Evolutionary conservation across 2,797 vertebrate genomes (phyloP).

Genomic region (Myotis pilosus): DNA sequence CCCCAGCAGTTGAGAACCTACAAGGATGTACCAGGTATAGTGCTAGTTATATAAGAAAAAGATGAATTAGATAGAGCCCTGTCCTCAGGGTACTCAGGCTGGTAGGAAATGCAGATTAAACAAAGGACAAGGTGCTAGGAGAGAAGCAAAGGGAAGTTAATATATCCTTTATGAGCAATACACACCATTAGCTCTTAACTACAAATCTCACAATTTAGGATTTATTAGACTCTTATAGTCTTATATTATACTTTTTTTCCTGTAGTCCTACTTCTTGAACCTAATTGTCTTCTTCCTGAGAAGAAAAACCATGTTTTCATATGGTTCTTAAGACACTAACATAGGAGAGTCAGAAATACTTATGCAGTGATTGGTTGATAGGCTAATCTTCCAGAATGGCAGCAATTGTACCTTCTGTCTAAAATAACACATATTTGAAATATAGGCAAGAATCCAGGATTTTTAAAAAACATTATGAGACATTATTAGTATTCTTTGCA

Average conservation of each 20-base stretch:
- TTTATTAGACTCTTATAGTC: neutral
- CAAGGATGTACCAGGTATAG: neutral
- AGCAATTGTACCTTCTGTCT: neutral
- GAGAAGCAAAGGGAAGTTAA: constrained; percentile 24
- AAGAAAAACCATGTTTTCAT: neutral
- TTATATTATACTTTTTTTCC: neutral
- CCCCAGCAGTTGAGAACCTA: neutral
- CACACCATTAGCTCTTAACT: neutral
- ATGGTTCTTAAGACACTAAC: neutral
- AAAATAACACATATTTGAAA: constrained; percentile 19
- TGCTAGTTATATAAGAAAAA: neutral
- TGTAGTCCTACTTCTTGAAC: neutral
- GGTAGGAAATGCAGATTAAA: neutral
- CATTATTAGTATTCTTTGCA: neutral
- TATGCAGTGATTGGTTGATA: neutral
- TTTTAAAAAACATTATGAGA: neutral
- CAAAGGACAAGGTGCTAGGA: neutral
- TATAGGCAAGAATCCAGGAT: neutral
- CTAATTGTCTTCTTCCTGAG: neutral
- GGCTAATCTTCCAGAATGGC: neutral
- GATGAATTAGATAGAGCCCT: neutral
- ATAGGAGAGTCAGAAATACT: constrained; percentile 13
- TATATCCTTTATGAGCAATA: neutral
- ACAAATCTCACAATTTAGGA: constrained; percentile 10
- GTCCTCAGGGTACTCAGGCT: neutral